These are phyloP conservation scores for Drosophila bifasciata DNA, from an alignment of 1,140 invertebrate species.

Conservation along the genomic window DNA sequence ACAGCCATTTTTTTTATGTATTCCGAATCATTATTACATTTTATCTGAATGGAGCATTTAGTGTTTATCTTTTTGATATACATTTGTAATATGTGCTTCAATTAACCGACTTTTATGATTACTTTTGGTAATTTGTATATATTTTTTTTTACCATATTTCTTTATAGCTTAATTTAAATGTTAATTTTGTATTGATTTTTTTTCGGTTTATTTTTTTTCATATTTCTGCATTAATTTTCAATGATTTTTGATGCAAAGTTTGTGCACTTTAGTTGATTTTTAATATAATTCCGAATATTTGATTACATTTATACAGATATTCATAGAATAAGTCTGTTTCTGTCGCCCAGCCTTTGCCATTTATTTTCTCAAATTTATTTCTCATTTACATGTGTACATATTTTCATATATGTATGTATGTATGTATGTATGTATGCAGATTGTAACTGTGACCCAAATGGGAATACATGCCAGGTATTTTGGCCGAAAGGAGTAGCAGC, in stretches of 20 bases:
- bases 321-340: conserved; percentile 9
- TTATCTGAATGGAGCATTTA: not conserved
- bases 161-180: not conserved
- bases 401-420: no score
- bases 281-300: not conserved
- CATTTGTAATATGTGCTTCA: not conserved
- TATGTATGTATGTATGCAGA: no score
- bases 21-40: no score
- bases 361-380: conserved; percentile 17
- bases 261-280: no score
- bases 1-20: no score
- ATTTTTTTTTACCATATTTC: no score
- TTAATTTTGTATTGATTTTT: not conserved
- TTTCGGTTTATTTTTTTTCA: not conserved
- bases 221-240: not conserved
- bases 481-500: no score
- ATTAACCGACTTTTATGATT: conserved; percentile 2
- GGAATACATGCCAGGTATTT: no score
- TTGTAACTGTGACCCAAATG: no score
- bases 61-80: not conserved
- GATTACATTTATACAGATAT: conserved; percentile 1
- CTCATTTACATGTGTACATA: conserved; percentile 13
- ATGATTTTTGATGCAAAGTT: no score
- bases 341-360: not conserved
- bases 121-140: not conserved